These are phyloP conservation scores for Diaprepes abbreviatus DNA, from an alignment of 2,888 invertebrate species.

Conservation along the genomic window DNA sequence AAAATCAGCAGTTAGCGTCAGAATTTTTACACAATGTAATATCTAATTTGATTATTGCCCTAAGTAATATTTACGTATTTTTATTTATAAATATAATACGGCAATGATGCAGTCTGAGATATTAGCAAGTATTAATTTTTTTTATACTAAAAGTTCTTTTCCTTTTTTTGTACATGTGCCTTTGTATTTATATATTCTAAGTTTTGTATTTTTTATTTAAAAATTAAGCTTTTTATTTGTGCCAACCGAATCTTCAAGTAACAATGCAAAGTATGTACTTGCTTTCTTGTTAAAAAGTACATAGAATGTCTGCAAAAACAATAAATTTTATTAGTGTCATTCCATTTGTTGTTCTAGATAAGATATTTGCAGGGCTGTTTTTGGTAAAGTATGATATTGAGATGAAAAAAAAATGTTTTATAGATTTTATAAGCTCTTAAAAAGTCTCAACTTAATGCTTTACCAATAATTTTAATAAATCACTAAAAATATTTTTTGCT, in stretches of 20 bases:
- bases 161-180: constrained; percentile 61
- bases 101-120: constrained; percentile 64
- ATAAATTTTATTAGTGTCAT: constrained; percentile 64
- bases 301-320: constrained; percentile 56
- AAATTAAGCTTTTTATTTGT: constrained; percentile 60
- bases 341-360: constrained; percentile 65
- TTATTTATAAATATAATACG: constrained; percentile 52
- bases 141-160: constrained; percentile 57
- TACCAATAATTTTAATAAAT: constrained; percentile 53
- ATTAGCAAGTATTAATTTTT: constrained; percentile 61
- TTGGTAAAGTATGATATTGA: constrained; percentile 51
- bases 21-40: constrained; percentile 50
- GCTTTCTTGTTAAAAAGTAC: constrained; percentile 61
- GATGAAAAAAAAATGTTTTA: constrained; percentile 35
- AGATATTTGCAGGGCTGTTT: constrained; percentile 62
- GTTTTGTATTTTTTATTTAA: constrained; percentile 58
- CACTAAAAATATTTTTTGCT: constrained; percentile 56
- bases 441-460: constrained; percentile 40
- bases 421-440: constrained; percentile 18
- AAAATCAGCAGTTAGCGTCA: constrained; percentile 27
- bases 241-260: constrained; percentile 55
- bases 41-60: constrained; percentile 54
- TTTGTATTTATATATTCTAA: constrained; percentile 57
- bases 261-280: constrained; percentile 47
- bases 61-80: constrained; percentile 45